phyloP scores from a whole-genome alignment of 2,797 vertebrate species.

The Microcaecilia unicolor region DNA sequence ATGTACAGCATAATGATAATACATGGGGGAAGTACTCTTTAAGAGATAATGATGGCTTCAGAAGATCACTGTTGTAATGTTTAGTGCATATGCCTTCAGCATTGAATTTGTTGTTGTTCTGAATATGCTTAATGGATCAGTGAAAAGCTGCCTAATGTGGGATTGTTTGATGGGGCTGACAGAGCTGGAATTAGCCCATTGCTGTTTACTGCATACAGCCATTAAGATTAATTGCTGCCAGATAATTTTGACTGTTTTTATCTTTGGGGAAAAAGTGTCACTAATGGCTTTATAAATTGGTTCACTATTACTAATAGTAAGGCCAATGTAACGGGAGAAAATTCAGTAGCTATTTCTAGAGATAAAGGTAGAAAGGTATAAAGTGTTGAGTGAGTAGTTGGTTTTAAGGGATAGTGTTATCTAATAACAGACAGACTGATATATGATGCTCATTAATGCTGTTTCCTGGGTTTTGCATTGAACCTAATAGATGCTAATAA shows the following conservation, averaged over 20 bases:
- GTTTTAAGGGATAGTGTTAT: conserved; percentile 65
- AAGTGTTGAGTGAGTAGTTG: conserved; percentile 60
- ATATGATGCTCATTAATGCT: conserved; percentile 71
- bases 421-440: conserved; percentile 68
- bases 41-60: conserved; percentile 93
- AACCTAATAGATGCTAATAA: conserved; percentile 74
- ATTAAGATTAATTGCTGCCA: conserved; percentile 85
- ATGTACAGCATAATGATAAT: conserved; percentile 96
- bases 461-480: conserved; percentile 62
- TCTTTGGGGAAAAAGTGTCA: conserved; percentile 75
- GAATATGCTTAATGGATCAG: conserved; percentile 79
- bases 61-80: conserved; percentile 84
- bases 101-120: conserved; percentile 80
- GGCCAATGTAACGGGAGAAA: conserved; percentile 63
- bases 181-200: conserved; percentile 83
- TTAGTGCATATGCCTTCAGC: conserved; percentile 78
- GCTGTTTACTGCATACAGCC: conserved; percentile 84
- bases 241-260: conserved; percentile 85
- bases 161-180: conserved; percentile 80
- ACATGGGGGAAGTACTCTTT: conserved; percentile 90
- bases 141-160: conserved; percentile 78
- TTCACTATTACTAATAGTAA: conserved; percentile 81
- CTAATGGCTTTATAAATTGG: conserved; percentile 84
- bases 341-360: conserved; percentile 63
- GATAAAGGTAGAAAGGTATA: conserved; percentile 68